Conservation (phyloP, 2,113 vertebrate genomes). For the Entelurus aequoreus region DNA sequence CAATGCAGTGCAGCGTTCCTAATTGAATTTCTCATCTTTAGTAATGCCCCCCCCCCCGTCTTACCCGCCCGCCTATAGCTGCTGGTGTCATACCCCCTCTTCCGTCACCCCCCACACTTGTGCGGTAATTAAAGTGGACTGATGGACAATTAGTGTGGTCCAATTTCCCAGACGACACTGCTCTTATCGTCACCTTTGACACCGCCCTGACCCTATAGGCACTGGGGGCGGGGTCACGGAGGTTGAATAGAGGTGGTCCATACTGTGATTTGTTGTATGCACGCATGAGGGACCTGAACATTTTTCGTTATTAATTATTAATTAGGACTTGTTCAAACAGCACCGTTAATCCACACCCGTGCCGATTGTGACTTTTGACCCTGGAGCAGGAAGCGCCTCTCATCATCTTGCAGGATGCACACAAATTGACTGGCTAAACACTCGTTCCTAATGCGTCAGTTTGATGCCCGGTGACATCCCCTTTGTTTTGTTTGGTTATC, state of each 20-base stretch:
- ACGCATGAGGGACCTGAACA: neutral
- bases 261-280: constrained; percentile 32
- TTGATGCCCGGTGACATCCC: too few relatives aligned
- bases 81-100: constrained; percentile 50
- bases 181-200: constrained; percentile 58
- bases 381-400: too few relatives aligned
- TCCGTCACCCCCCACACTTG: constrained; percentile 35
- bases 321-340: too few relatives aligned
- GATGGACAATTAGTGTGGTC: constrained; percentile 66
- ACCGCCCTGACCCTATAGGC: constrained; percentile 26
- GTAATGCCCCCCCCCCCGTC: constrained; percentile 2
- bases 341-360: too few relatives aligned
- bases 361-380: too few relatives aligned
- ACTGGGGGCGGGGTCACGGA: constrained; percentile 6
- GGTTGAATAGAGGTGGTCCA: constrained; percentile 23
- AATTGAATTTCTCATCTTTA: constrained; percentile 60
- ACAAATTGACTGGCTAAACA: too few relatives aligned
- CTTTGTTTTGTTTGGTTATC: too few relatives aligned
- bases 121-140: constrained; percentile 66
- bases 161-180: constrained; percentile 63
- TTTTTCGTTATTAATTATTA: too few relatives aligned
- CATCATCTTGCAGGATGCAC: too few relatives aligned
- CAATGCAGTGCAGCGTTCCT: constrained; percentile 58
- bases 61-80: constrained; percentile 20
- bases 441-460: too few relatives aligned